Conservation (phyloP, 2,113 vertebrate genomes). For the Gopherus flavomarginatus region DNA sequence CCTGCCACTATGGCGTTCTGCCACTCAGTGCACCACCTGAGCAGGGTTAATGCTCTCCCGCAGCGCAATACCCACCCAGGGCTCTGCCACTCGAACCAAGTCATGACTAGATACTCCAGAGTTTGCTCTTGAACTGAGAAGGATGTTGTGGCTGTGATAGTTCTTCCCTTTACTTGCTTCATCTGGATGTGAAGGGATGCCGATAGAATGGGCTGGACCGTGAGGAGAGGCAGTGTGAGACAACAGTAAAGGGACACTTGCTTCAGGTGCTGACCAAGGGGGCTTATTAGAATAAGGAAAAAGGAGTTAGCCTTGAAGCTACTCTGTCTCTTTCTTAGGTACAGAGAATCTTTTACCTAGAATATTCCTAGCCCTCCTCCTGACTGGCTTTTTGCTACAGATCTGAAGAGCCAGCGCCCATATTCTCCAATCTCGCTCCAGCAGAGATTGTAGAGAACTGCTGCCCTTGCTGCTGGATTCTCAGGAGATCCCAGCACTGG, state of each 20-base stretch:
- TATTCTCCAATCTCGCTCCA: neutral
- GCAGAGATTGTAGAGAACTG: neutral
- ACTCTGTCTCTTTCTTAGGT: slow-evolving; percentile 55
- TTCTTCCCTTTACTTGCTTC: neutral
- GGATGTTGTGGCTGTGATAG: neutral
- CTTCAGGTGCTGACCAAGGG: neutral
- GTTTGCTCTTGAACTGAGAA: neutral
- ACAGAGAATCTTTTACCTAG: neutral
- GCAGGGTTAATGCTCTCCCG: neutral
- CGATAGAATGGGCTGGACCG: no score
- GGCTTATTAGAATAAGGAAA: slow-evolving; percentile 38
- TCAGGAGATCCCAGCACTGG: neutral
- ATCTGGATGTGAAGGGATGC: neutral
- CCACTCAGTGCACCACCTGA: neutral
- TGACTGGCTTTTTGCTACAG: neutral
- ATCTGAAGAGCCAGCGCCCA: neutral
- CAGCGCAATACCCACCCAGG: neutral
- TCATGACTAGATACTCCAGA: neutral
- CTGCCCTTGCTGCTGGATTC: neutral
- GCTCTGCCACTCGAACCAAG: neutral
- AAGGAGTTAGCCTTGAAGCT: neutral
- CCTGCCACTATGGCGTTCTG: neutral
- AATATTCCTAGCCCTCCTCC: neutral
- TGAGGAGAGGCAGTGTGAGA: no score
- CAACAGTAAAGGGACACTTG: neutral